Base-by-base conservation (phyloP, 2,888 invertebrate species). In the Phasia obesa region DNA sequence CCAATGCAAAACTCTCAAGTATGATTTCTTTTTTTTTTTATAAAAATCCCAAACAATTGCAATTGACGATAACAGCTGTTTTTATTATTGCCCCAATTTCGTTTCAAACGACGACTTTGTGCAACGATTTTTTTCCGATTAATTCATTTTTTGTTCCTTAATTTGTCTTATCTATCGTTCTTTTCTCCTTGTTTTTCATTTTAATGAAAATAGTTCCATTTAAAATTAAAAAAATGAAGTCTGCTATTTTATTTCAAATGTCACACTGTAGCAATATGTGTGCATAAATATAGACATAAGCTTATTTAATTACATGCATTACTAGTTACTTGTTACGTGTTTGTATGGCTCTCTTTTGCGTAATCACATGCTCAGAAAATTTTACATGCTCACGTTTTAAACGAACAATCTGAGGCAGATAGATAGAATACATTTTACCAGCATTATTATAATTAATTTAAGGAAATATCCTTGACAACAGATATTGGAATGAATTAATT, bases 351-450 rank as follows among this genome's bases (percentile, higher is more conserved):
- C 62, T 73, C 21, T 51, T 27, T 25, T 2, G 25, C 19, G 44
- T 13, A 9, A 31, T 47, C 17, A 17, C 44, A 47, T 47, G 49
- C 67, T 59, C 27, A 51, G 11, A 67, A 6, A 38, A 21, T 42
- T 17, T n/a, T 25, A 51, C 67, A 67, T 59, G 42, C 9, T 9
- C n/a, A 21, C 17, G 17, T 31, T 7, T 31, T 44, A 11, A 19
- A 31, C 31, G 0, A 21, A 76, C 51, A 67, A 42, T 51, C 42
- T 76, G 57, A 6, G 75, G 49, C 47, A 76, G 25, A 27, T 19
- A 69, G 59, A 76, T 76, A 69, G 69, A 60, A 69, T 69, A 17
- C 9, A 53, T 76, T 60, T 60, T 60, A 60, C 25, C 23, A 44
- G 42, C 53, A 69, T 69, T 44, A 69, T 53, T 67, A 21, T 62